Evolutionary conservation across 2,888 invertebrate genomes (phyloP), one percentile per base, ranked within the genome.

Genomic region (Leptinotarsa tumamoca): DNA sequence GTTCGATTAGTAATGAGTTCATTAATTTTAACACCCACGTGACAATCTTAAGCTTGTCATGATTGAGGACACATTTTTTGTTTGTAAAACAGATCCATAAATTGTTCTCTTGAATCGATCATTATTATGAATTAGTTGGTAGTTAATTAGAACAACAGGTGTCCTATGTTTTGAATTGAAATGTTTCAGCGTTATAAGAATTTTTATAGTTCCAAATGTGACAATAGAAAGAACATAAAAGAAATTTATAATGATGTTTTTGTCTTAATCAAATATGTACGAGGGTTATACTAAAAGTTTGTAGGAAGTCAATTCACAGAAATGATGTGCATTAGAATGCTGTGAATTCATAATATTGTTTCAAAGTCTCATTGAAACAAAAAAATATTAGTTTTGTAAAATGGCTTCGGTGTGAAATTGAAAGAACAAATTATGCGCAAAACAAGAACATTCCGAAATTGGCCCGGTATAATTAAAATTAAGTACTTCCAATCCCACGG

Each of bases 201-300:
- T 43, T 63, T 63, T 63, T 63, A 63, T 63, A 7, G n/a, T 4
- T 33, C 4, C 15, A 17, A 63, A 63, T 63, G 17, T 13, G 43
- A 63, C n/a, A 33, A n/a, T n/a, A 63, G 63, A n/a, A 17, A 18
- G 17, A 33, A 33, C 43, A 63, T 33, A 33, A 63, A 63, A 10
- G 33, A 33, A 63, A 63, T 63, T 63, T 63, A 63, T 63, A n/a
- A 7, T 4, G 27, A 33, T 63, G 63, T 63, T 63, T 63, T 43
- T n/a, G 63, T 27, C n/a, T n/a, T 13, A 18, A 43, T 63, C 33
- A 27, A 5, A 18, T n/a, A 18, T 43, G 10, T 63, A 63, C 63
- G 63, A 18, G 63, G 4, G 63, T 14, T n/a, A n/a, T 18, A 17
- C 63, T n/a, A 43, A 13, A 33, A 33, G 63, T 33, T n/a, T 17